Base-by-base conservation (phyloP, 1,140 invertebrate genomes). In the Brachionus angularis region DNA sequence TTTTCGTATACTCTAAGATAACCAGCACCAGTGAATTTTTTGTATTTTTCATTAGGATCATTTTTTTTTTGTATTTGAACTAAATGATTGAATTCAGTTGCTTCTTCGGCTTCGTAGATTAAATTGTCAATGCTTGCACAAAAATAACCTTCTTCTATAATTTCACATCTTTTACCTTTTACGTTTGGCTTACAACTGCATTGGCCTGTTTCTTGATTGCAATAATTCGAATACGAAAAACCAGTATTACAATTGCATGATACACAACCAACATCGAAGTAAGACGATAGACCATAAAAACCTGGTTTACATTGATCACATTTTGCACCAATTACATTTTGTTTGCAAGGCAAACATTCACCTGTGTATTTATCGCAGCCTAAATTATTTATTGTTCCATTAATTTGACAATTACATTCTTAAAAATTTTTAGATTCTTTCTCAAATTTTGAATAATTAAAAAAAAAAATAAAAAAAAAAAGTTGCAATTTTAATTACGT, bases 121-220 rank as follows among this genome's bases (percentile, higher is more conserved):
- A 58, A 42, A 42, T 58, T 23, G 14, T 58, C 53, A 39, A 58
- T 39, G 27, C 16, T 58, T 2, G 53, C n/a, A 39, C 53, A 58
- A 25, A 49, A 73, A 46, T 25, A 69, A 4, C 46, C 44, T 2
- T 47, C 64, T 50, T 69, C 33, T 47, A 46, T 47, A 50, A 36
- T 14, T 79, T 95, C 91, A 78, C 93, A 97, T 79, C 94, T 89
- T 73, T 90, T 85, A 39, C 91, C 93, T 27, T 87, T 88, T 5
- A 96, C 92, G 78, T 91, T 88, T 14, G 89, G 85, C 81, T 96
- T 96, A 79, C 93, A 97, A 8, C 86, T 89, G 80, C 93, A 97
- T 76, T 91, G 88, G 1, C 93, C 93, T 2, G 86, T 90, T 10
- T 84, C 76, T 76, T 88, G 86, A 79, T 96, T 87, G 76, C 93